phyloP scores from a whole-genome alignment of 1,140 invertebrate species.

The Leptinotarsa defecta region DNA sequence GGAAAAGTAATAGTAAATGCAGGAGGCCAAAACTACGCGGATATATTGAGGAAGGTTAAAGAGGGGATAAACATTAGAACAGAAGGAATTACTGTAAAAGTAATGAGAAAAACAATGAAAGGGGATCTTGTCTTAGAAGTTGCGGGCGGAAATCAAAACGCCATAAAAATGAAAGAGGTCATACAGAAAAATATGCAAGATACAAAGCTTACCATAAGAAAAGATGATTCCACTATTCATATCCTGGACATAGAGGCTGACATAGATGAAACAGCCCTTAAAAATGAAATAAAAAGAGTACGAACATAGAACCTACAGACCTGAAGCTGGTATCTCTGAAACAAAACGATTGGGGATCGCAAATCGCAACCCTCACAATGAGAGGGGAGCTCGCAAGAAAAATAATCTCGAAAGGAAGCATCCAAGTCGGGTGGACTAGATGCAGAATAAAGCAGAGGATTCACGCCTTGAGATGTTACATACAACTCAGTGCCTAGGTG shows the following conservation, averaged over 20 bases:
- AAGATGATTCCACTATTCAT: constrained; percentile 1
- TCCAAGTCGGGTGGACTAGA: constrained; percentile 1
- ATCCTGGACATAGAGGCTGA: constrained; percentile 1
- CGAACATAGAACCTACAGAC: background rate
- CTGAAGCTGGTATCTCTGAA: background rate
- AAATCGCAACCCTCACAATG: background rate
- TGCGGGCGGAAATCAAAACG: background rate
- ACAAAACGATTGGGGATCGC: background rate
- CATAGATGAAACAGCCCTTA: background rate
- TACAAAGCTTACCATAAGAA: background rate
- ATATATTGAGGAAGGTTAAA: constrained; percentile 9
- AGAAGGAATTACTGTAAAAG: background rate
- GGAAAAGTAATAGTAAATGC: background rate
- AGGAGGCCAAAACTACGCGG: background rate
- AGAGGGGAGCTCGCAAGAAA: background rate
- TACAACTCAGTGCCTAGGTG: background rate
- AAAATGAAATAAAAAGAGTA: background rate
- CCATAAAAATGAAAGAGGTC: background rate
- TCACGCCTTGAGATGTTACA: background rate
- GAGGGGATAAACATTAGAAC: background rate
- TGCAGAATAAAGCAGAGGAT: background rate
- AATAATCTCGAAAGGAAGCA: constrained; percentile 6
- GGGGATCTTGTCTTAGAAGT: constrained; percentile 10
- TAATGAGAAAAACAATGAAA: background rate
- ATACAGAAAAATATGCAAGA: background rate